A percentile compares a stretch with the other conserved stretches of the same genome.
Conservation (phyloP, 2,797 vertebrate species). For the Acanthopagrus latus region DNA sequence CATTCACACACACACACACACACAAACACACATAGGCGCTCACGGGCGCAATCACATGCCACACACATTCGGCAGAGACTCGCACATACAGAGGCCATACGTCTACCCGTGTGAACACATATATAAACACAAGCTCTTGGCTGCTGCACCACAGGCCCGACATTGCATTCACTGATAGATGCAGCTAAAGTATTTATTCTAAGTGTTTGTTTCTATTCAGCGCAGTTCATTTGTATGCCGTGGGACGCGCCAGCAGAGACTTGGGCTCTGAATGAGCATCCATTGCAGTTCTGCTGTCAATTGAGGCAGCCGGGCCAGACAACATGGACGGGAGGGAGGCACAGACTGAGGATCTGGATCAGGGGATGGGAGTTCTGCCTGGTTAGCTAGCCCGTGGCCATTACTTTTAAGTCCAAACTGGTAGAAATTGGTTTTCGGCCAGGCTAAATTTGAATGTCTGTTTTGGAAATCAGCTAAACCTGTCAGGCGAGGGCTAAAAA, state of each 20-base stretch:
- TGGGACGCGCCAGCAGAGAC: conserved; percentile 72
- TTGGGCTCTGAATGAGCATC: conserved; percentile 80
- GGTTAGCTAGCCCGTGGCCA: conserved; percentile 53
- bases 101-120: conserved; percentile 9
- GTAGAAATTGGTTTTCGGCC: conserved; percentile 47
- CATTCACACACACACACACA: conserved; percentile 54
- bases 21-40: conserved; percentile 2
- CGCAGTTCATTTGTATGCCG: conserved; percentile 84
- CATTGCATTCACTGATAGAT: conserved; percentile 60
- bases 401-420: conserved; percentile 60
- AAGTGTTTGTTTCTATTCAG: conserved; percentile 84
- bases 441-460: conserved; percentile 56
- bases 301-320: conserved; percentile 76
- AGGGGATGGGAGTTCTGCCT: conserved; percentile 56
- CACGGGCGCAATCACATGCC: conserved; percentile 19
- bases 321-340: conserved; percentile 73
- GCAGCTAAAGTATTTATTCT: conserved; percentile 79
- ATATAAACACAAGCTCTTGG: conserved; percentile 40
- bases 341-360: conserved; percentile 66
- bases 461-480: conserved; percentile 61
- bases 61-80: conserved; percentile 23
- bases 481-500: conserved; percentile 61
- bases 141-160: conserved; percentile 27
- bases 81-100: conserved; percentile 40
- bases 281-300: conserved; percentile 77